A percentile compares a stretch with the other conserved stretches of the same genome.
Conservation (phyloP, 2,113 vertebrate genomes). For the Globicephala melas region DNA sequence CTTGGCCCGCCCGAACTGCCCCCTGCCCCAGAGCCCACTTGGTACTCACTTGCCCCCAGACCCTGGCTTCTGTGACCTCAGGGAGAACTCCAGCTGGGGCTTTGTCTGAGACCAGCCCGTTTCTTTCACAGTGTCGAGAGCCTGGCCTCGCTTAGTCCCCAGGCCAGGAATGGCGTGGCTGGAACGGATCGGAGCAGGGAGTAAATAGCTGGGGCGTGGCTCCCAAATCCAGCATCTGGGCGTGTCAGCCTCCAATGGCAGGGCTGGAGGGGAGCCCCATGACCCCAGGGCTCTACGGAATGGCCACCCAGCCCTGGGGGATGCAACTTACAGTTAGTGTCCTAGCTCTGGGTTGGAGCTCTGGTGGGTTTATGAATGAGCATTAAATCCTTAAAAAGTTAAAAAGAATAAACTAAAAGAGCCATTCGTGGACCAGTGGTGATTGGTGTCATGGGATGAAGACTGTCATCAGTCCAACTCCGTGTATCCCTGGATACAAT, state of each 20-base stretch:
- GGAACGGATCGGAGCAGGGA: accelerated
- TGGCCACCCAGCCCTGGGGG: not conserved
- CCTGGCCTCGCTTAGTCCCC: not conserved
- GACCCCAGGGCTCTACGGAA: accelerated
- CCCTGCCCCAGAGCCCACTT: not conserved
- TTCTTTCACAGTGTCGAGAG: not conserved
- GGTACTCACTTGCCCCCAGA: no score
- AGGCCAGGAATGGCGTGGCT: accelerated
- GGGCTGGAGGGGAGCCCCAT: not conserved
- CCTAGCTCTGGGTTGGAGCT: no score
- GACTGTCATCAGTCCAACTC: accelerated
- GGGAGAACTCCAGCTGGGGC: accelerated
- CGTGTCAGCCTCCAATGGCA: accelerated
- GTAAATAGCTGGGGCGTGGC: accelerated
- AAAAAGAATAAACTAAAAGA: no score
- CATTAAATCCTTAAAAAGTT: not conserved
- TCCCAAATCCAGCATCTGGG: accelerated
- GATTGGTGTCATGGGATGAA: accelerated
- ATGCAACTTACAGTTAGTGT: not conserved
- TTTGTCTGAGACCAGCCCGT: not conserved
- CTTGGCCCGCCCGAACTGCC: accelerated
- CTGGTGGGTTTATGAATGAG: not conserved
- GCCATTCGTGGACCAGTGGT: accelerated
- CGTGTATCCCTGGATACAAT: accelerated
- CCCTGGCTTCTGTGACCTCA: accelerated